A percentile compares a stretch with the other conserved stretches of the same genome.
phyloP scores from a whole-genome alignment of 37 sponge, comb jelly and placozoan species.

The Spongilla lacustris region DNA sequence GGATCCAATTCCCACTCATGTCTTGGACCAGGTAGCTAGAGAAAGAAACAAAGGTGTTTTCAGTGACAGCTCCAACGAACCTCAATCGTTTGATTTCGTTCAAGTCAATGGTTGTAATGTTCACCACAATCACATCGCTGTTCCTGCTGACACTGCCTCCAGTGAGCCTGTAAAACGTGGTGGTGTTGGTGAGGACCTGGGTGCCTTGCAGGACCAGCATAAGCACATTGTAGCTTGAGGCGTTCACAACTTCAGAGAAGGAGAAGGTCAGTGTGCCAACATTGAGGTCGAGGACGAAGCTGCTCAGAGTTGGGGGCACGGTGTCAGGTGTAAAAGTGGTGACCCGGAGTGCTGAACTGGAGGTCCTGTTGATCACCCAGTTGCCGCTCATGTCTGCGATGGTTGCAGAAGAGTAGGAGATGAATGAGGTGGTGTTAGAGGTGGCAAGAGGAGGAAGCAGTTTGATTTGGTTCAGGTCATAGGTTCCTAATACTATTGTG shows the following conservation, averaged over 20 bases:
- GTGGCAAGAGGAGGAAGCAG: slow-evolving; percentile 61
- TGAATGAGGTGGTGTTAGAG: slow-evolving; percentile 57
- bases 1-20: slow-evolving; percentile 79
- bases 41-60: slow-evolving; percentile 73
- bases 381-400: slow-evolving; percentile 75
- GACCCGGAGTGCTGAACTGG: slow-evolving; percentile 33
- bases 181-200: neutral
- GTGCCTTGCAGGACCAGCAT: slow-evolving; percentile 66
- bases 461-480: slow-evolving; percentile 86
- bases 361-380: slow-evolving; percentile 22
- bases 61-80: slow-evolving; percentile 41
- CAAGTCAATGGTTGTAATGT: slow-evolving; percentile 41
- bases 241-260: slow-evolving; percentile 85
- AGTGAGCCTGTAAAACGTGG: slow-evolving; percentile 43
- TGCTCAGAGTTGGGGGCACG: slow-evolving; percentile 43
- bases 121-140: slow-evolving; percentile 35
- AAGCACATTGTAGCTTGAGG: slow-evolving; percentile 45
- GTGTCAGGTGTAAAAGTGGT: slow-evolving; percentile 74
- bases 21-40: slow-evolving; percentile 51
- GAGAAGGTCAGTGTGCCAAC: slow-evolving; percentile 66
- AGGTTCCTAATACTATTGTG: slow-evolving; percentile 38
- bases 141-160: slow-evolving; percentile 42
- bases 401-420: slow-evolving; percentile 58
- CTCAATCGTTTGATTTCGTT: slow-evolving; percentile 72
- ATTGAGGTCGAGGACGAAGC: slow-evolving; percentile 67